Conservation (phyloP, 2,113 vertebrate species). For the Oryzias melastigma region DNA sequence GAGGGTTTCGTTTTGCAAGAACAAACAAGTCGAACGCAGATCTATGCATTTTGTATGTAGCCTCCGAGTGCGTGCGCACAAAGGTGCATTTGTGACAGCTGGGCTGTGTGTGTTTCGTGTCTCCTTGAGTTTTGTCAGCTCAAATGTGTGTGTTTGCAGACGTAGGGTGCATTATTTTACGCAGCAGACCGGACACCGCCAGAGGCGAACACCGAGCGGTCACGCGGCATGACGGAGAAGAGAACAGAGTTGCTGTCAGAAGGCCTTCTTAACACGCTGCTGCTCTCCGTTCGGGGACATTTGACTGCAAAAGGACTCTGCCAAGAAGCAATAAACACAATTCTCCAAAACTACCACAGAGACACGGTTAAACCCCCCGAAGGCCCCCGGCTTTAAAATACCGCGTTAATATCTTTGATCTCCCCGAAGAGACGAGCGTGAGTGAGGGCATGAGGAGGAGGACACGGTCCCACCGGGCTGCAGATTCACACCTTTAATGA, state of each 20-base stretch:
- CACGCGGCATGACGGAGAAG: conserved; percentile 63
- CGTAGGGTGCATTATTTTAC: conserved; percentile 62
- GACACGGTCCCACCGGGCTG: conserved; percentile 7
- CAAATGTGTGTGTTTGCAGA: conserved; percentile 26
- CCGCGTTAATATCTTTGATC: conserved; percentile 60
- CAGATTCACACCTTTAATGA: conserved; percentile 36
- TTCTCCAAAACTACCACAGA: conserved; percentile 51
- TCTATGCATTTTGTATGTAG: conserved; percentile 25
- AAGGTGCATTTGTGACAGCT: conserved; percentile 1
- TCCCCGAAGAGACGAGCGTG: conserved; percentile 48
- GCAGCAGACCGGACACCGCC: conserved; percentile 66
- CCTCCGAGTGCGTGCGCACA: conserved; percentile 10
- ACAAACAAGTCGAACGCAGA: conserved; percentile 17
- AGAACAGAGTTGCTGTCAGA: conserved; percentile 68
- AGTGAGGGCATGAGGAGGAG: conserved; percentile 14
- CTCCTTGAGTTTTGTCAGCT: conserved; percentile 40
- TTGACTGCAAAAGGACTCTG: conserved; percentile 48
- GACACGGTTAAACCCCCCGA: conserved; percentile 47
- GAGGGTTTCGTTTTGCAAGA: conserved; percentile 18
- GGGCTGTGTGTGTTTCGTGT: conserved; percentile 25
- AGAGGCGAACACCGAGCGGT: conserved; percentile 65
- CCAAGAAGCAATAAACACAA: conserved; percentile 56
- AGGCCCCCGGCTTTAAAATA: conserved; percentile 63
- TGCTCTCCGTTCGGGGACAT: conserved; percentile 58
- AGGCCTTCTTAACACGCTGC: conserved; percentile 71